A percentile compares a stretch with the other conserved stretches of the same genome.
These are phyloP conservation scores for Sebastes cheni DNA, from an alignment of 2,797 vertebrate species.

Conservation along the genomic window DNA sequence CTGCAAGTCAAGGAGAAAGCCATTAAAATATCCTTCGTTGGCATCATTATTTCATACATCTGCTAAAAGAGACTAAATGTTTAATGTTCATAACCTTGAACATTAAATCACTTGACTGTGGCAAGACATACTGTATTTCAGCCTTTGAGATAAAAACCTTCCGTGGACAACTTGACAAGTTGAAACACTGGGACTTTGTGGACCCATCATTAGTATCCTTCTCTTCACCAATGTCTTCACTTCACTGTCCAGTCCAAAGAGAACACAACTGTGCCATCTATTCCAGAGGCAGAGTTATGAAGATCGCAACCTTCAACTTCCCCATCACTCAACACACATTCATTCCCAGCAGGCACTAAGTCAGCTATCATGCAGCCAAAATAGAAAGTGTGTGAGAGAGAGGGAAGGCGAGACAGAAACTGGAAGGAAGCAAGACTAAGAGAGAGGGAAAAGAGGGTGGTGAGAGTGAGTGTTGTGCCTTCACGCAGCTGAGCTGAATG, in stretches of 20 bases:
- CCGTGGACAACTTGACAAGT: neutral
- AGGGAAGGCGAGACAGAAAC: neutral
- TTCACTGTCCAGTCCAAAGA: neutral
- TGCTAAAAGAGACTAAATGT: neutral
- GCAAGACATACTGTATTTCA: neutral
- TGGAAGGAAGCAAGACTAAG: neutral
- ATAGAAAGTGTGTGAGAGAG: neutral
- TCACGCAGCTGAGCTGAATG: constrained; percentile 33
- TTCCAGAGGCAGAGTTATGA: constrained; percentile 21
- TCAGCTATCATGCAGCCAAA: constrained; percentile 15
- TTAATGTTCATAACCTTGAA: neutral
- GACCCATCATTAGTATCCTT: constrained; percentile 4
- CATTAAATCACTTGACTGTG: neutral
- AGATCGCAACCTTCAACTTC: constrained; percentile 33
- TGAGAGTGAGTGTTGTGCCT: constrained; percentile 17
- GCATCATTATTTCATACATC: neutral
- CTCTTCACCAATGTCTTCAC: neutral
- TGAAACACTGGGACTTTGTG: neutral
- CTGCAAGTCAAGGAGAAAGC: neutral
- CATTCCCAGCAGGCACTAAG: constrained; percentile 28
- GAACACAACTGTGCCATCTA: neutral
- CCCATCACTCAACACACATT: constrained; percentile 25
- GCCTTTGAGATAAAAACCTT: neutral
- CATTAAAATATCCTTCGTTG: neutral
- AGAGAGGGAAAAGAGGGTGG: neutral